Base-by-base conservation (phyloP, 2,888 invertebrate genomes). In the Bellardia bayeri region DNA sequence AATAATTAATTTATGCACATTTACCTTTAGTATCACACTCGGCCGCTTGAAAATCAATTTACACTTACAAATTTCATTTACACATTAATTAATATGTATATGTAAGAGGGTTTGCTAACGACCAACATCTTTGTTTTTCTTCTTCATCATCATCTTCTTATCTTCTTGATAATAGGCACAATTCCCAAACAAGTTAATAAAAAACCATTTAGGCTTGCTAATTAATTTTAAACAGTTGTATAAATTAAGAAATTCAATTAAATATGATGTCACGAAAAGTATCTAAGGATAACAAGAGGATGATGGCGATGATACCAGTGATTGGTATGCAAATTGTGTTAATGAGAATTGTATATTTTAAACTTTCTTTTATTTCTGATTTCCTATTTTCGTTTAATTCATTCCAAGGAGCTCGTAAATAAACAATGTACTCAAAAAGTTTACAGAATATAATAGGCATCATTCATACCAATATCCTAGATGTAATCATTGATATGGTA, bases 211-310 rank as follows among this genome's bases (percentile, higher is more conserved):
- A 16, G 40, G n/a, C 42, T 68, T 69, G 75, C 68, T 51, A 82
- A 82, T 82, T 82, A 82, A 82, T 72, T 63, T 74, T 49, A 68
- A 75, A 58, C 68, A 68, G 58, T 76, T 51, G 56, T 68, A 66
- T 49, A 66, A 82, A 66, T 66, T 58, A 66, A 56, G 49, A 49
- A 74, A 66, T 30, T 82, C 23, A 75, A 82, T 82, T 68, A 68
- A 82, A 64, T 49, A 51, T 61, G 30, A 58, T 75, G 56, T 66
- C 64, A 42, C 49, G 63, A 54, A 42, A 64, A 64, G n/a, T n/a
- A 33, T 42, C 16, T 54, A 42, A 23, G 42, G 56, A 75, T 58
- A 75, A 68, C 66, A 82, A 75, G 49, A 1, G 23, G 23, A 23
- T 23, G 23, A 23, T 23, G 23, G n/a, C n/a, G n/a, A 75, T 49